Evolutionary conservation across 2,888 invertebrate species (phyloP).

Genomic region (Lepidochitona cinerea): DNA sequence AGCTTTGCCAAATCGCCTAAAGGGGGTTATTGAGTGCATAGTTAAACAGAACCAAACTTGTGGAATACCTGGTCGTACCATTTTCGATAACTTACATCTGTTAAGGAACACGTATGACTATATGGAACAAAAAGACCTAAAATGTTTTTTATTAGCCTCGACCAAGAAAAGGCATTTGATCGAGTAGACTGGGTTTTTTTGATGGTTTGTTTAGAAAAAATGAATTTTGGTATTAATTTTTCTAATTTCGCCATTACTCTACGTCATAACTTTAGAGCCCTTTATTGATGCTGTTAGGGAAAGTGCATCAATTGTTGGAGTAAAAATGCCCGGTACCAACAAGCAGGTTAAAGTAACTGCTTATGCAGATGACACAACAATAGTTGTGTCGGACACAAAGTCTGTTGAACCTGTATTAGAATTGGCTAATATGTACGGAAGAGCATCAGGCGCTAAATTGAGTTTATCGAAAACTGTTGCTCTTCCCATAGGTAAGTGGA

Average conservation of each 20-base stretch:
- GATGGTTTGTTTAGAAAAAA: slow-evolving; percentile 27
- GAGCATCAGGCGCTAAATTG: slow-evolving; percentile 26
- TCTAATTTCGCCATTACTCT: background rate
- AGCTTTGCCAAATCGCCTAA: background rate
- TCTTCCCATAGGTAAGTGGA: background rate
- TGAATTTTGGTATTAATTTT: slow-evolving; percentile 18
- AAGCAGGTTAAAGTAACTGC: slow-evolving; percentile 5
- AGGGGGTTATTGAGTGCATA: background rate
- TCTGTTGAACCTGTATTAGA: slow-evolving; percentile 4
- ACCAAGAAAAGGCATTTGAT: slow-evolving; percentile 45
- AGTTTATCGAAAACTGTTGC: slow-evolving; percentile 27
- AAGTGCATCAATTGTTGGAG: slow-evolving; percentile 9
- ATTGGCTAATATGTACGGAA: slow-evolving; percentile 5
- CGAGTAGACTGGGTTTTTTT: slow-evolving; percentile 34
- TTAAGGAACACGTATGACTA: slow-evolving; percentile 32
- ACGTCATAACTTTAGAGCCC: background rate
- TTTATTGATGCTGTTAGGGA: background rate
- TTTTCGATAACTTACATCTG: slow-evolving; percentile 37
- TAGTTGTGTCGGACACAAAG: slow-evolving; percentile 1
- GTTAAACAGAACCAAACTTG: background rate
- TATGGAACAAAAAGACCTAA: slow-evolving; percentile 31
- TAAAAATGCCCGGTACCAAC: slow-evolving; percentile 17
- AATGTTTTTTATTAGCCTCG: slow-evolving; percentile 31
- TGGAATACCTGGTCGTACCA: slow-evolving; percentile 33
- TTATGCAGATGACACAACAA: slow-evolving; percentile 18